Conservation (phyloP, 1,140 invertebrate genomes). For the Gerris buenoi region DNA sequence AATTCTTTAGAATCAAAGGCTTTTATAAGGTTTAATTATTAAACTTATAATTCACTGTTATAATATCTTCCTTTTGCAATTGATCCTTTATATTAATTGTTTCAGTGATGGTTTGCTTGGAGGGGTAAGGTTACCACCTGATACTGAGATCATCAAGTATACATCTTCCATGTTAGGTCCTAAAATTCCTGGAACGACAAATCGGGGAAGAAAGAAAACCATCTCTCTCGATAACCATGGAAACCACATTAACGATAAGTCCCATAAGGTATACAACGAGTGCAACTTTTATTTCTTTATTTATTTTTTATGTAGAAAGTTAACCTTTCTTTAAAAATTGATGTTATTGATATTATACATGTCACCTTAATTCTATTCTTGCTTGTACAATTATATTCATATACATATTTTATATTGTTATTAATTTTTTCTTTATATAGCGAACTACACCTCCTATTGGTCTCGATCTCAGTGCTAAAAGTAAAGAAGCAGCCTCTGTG, state of each 20-base stretch:
- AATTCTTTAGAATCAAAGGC: no score
- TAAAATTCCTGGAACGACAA: constrained; percentile 63
- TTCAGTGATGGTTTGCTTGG: constrained; percentile 54
- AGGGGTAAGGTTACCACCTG: constrained; percentile 63
- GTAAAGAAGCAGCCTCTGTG: constrained; percentile 34
- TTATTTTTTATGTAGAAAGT: no score
- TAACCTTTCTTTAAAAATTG: no score
- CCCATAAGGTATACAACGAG: no score
- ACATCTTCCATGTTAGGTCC: constrained; percentile 68
- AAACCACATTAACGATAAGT: not conserved
- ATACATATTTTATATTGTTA: not conserved
- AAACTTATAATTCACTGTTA: no score
- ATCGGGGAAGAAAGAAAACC: constrained; percentile 68
- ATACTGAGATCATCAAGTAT: constrained; percentile 78
- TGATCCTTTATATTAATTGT: no score
- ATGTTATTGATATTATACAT: no score
- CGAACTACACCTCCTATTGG: constrained; percentile 5
- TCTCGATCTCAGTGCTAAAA: constrained; percentile 27
- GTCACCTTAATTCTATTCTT: not conserved
- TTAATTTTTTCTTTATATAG: not conserved
- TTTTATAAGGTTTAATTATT: no score
- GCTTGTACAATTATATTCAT: not conserved
- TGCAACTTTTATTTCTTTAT: no score
- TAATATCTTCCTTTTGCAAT: no score
- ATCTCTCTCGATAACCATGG: constrained; percentile 49